phyloP scores from a whole-genome alignment of 2,888 invertebrate species.

The Ferrisia virgata region DNA sequence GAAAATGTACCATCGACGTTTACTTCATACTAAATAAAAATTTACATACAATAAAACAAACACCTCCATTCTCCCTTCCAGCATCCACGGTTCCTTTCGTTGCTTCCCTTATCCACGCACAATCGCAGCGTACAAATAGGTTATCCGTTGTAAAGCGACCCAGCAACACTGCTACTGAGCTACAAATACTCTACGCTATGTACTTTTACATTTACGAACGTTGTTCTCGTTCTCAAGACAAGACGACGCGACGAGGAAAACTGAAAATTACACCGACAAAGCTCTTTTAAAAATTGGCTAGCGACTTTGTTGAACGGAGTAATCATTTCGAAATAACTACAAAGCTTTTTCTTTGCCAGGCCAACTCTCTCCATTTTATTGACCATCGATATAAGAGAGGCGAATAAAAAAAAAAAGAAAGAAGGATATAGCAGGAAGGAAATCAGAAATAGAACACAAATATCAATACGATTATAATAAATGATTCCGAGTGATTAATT shows the following conservation, averaged over 20 bases:
- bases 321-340: constrained; percentile 11
- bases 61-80: not conserved
- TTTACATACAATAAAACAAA: constrained; percentile 11
- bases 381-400: not conserved
- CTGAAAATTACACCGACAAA: not conserved
- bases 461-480: constrained; percentile 23
- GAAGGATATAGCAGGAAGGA: not conserved
- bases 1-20: not conserved
- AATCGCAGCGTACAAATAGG: no score
- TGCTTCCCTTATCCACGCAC: not conserved
- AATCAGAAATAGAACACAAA: constrained; percentile 16
- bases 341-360: not conserved
- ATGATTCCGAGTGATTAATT: constrained; percentile 13
- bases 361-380: not conserved
- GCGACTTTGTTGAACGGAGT: not conserved
- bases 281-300: constrained; percentile 10
- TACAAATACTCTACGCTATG: no score
- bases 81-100: not conserved
- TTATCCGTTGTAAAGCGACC: not conserved
- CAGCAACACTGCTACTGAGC: not conserved
- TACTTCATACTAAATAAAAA: constrained; percentile 20
- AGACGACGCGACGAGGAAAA: not conserved
- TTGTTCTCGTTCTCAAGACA: no score
- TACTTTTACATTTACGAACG: no score
- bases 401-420: not conserved